These are phyloP conservation scores for Agrypnia vestita DNA, from an alignment of 1,140 invertebrate genomes.

Conservation along the genomic window DNA sequence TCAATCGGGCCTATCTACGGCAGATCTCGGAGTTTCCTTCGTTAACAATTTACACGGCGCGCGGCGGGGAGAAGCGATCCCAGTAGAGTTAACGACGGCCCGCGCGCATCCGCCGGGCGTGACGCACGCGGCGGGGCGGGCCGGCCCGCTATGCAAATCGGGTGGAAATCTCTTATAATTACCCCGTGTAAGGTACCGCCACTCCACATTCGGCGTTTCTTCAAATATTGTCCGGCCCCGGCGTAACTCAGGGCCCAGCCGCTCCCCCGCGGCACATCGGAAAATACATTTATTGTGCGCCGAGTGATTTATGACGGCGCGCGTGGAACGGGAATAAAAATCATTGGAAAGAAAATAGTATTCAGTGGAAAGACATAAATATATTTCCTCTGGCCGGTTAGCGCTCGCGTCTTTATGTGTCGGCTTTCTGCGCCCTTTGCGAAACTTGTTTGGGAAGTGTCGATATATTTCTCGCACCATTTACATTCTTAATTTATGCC, in stretches of 20 bases:
- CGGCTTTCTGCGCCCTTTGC: not conserved
- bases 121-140: constrained; percentile 25
- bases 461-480: constrained; percentile 45
- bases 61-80: constrained; percentile 40
- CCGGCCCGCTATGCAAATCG: constrained; percentile 54
- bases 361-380: constrained; percentile 61
- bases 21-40: constrained; percentile 37
- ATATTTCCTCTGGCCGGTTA: constrained; percentile 59
- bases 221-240: constrained; percentile 7
- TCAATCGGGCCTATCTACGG: constrained; percentile 48
- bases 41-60: constrained; percentile 43
- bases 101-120: not conserved
- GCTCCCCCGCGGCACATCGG: constrained; percentile 56
- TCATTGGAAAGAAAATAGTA: constrained; percentile 62
- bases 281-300: constrained; percentile 62
- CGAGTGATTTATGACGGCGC: constrained; percentile 59
- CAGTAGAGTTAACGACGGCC: constrained; percentile 41
- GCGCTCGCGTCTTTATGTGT: constrained; percentile 55
- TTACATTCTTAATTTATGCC: constrained; percentile 33
- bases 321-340: constrained; percentile 57
- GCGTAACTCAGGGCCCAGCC: constrained; percentile 53
- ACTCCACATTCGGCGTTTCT: not conserved
- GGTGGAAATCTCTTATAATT: constrained; percentile 56
- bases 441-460: constrained; percentile 53
- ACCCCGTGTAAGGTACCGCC: constrained; percentile 36